Base-by-base conservation (phyloP, 1,140 invertebrate species). In the Cotesia typhae region DNA sequence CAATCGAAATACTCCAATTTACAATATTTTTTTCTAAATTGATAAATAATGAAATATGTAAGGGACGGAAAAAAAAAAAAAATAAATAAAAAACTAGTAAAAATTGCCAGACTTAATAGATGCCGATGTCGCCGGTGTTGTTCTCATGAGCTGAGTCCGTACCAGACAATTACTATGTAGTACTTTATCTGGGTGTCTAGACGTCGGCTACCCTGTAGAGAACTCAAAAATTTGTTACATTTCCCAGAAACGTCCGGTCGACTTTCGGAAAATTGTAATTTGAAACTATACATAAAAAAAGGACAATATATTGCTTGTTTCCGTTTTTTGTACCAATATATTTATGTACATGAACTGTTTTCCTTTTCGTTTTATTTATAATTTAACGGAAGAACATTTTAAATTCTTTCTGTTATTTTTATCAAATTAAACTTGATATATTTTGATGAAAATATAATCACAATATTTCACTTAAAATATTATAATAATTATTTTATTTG, bases 161-260 rank as follows among this genome's bases (percentile, higher is more conserved):
- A 28, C 70, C 78, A 84, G 80, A 83, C 81, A 82, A 84, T 84
- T 81, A 77, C 78, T 28, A 28, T 28, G 28, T 28, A 28, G 28
- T 28, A 73, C 75, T 76, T 76, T 78, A 79, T 83, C 82, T 84
- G 82, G 79, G 68, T 82, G 83, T 84, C 83, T 84, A 84, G 83
- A 84, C 83, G 74, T 57, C 17, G 67, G 41, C 67, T 57, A 77
- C 80, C 72, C 78, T 71, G 14, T 57, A 3, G 41, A 17, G 51
- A 47, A 57, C 35, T 35, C 37, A 66, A 55, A 61, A 66, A 38
- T 41, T 52, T 36, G 68, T 75, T 75, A 76, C 76, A 77, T 80
- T 81, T 79, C 76, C 76, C 79, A 80, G 80, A 80, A 76, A 79
- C 77, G 68, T 75, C 35, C 60, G 71, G 47, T 36, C 28, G 41